Percentiles rank a stretch among this genome's conserved stretches.
Conservation (phyloP, 2,888 invertebrate genomes). For the Gibbula magus region DNA sequence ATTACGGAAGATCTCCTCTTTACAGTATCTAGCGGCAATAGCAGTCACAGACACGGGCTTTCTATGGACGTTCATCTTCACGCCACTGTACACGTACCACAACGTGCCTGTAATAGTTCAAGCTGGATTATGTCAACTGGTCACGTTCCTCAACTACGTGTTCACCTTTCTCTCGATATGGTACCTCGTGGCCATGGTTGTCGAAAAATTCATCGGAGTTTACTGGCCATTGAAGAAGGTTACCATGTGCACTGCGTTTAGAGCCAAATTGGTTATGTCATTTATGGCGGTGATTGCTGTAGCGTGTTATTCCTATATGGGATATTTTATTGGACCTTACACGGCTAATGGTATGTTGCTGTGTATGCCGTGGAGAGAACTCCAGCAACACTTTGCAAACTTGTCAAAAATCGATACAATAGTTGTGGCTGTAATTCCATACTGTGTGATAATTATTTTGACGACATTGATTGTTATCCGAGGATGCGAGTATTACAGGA, state of each 20-base stretch:
- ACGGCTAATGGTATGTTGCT: neutral
- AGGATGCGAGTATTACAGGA: constrained; percentile 53
- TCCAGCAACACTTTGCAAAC: constrained; percentile 37
- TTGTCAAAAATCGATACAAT: constrained; percentile 57
- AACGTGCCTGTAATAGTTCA: constrained; percentile 50
- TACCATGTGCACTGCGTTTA: constrained; percentile 65
- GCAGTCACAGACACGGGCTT: constrained; percentile 87
- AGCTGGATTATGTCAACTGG: constrained; percentile 82
- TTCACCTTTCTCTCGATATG: constrained; percentile 63
- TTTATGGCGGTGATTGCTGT: constrained; percentile 55
- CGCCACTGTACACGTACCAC: constrained; percentile 36
- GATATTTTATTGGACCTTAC: constrained; percentile 58
- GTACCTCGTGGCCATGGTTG: constrained; percentile 59
- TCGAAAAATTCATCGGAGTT: constrained; percentile 63
- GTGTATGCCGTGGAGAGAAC: constrained; percentile 37
- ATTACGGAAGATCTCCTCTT: constrained; percentile 84
- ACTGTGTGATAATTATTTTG: constrained; percentile 50
- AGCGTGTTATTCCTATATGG: constrained; percentile 63
- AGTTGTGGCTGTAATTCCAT: constrained; percentile 58
- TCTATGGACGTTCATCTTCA: constrained; percentile 79
- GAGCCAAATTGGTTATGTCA: constrained; percentile 68
- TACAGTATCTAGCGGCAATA: constrained; percentile 85
- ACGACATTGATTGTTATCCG: constrained; percentile 53
- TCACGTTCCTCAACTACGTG: constrained; percentile 81
- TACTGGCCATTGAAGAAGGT: constrained; percentile 60